Percentiles rank a stretch among this genome's conserved stretches.
Evolutionary conservation across 2,888 invertebrate genomes (phyloP).

Genomic region (Ichneumon xanthorius): DNA sequence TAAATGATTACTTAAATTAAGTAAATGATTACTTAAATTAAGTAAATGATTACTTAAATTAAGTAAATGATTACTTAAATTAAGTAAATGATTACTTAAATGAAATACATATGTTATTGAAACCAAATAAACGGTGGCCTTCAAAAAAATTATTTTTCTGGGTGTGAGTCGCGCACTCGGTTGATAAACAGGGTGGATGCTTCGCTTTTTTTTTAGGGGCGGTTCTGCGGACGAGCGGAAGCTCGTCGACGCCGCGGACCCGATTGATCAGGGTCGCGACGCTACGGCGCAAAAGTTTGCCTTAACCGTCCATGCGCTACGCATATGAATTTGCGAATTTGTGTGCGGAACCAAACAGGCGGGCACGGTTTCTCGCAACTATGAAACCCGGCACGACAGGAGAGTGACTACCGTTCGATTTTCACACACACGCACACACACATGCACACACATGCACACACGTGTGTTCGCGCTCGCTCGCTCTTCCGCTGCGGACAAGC

Average conservation of each 20-base stretch:
- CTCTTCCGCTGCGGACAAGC: background rate
- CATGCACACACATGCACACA: background rate
- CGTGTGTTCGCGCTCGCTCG: background rate
- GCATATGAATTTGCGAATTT: background rate
- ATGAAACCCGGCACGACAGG: background rate
- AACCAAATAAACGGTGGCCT: too few species aligned
- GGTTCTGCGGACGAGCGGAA: background rate
- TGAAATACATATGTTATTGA: too few species aligned
- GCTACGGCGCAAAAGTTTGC: conserved; percentile 3
- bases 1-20: too few species aligned
- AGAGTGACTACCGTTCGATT: background rate
- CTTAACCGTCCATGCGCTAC: background rate
- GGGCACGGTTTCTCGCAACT: background rate
- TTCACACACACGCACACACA: too few species aligned
- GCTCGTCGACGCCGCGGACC: conserved; percentile 53
- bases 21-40: too few species aligned
- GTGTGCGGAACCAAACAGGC: background rate
- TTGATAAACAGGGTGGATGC: background rate
- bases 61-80: too few species aligned
- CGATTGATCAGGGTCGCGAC: conserved; percentile 70
- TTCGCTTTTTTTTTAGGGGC: background rate
- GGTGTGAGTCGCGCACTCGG: background rate
- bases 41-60: too few species aligned
- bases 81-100: too few species aligned
- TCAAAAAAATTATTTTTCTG: too few species aligned